These are phyloP conservation scores for Tinea semifulvella DNA, from an alignment of 2,888 invertebrate genomes.

Conservation along the genomic window DNA sequence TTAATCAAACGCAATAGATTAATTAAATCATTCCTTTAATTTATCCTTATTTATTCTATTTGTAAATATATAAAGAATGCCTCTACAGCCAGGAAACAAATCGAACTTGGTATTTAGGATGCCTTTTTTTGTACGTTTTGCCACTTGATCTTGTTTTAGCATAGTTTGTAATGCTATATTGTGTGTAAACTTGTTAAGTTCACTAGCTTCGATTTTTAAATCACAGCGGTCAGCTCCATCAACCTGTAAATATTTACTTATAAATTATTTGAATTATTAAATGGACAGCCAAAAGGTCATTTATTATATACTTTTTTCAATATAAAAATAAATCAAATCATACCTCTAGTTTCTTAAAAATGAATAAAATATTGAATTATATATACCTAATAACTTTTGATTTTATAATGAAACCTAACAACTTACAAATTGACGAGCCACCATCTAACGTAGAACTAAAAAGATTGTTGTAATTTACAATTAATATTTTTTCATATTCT, in stretches of 20 bases:
- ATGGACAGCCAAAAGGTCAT: too few species aligned
- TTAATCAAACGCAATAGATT: not conserved
- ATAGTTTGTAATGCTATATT: slow-evolving; percentile 44
- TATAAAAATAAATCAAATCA: too few species aligned
- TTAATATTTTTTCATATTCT: too few species aligned
- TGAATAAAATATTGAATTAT: too few species aligned
- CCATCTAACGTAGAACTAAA: too few species aligned
- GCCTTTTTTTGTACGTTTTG: slow-evolving; percentile 35
- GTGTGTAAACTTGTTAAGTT: slow-evolving; percentile 35
- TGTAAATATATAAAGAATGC: slow-evolving; percentile 47
- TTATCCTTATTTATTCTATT: slow-evolving; percentile 27
- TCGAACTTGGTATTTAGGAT: slow-evolving; percentile 44
- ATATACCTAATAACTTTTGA: too few species aligned
- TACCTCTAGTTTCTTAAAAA: too few species aligned
- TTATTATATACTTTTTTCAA: too few species aligned
- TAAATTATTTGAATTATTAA: too few species aligned
- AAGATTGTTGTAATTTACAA: too few species aligned
- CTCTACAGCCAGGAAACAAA: slow-evolving; percentile 49
- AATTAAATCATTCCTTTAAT: not conserved
- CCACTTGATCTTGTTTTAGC: slow-evolving; percentile 38
- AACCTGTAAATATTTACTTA: slow-evolving; percentile 43
- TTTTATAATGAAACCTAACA: too few species aligned
- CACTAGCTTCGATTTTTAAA: slow-evolving; percentile 41
- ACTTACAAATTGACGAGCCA: too few species aligned
- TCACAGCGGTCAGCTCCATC: slow-evolving; percentile 53